Evolutionary conservation across 2,888 invertebrate genomes (phyloP), one percentile per base, ranked within the genome.

Genomic region (Conops quadrifasciatus): DNA sequence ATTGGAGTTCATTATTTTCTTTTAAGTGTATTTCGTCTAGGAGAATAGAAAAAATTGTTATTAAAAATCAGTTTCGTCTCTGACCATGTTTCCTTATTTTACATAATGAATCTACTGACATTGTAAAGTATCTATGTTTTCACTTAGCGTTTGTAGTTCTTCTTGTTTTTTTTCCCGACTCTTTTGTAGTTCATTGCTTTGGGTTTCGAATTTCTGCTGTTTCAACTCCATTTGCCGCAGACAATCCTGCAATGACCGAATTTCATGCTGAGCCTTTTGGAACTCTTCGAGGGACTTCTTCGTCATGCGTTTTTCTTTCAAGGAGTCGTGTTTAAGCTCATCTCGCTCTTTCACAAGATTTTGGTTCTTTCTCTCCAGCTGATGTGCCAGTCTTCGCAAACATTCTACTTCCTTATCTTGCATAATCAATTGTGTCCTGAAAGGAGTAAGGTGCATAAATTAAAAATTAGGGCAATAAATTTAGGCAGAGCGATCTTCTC

Each of bases 401-500:
- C 82, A 82, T 70, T 80, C 82, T 49, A 84, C 67, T 71, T 85
- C 84, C 73, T 85, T 85, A 26, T 85, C 83, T 71, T 84, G 82
- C 0, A 82, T 84, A 63, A 77, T 78, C 60, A 83, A 13, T 71
- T 83, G 84, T 0, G 82, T 81, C 74, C 83, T 82, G 70, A 0
- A 70, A 9, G 5, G 15, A 62, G 30, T 9, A 28, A 62, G 9
- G 16, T n/a, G n/a, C n/a, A n/a, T n/a, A n/a, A n/a, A n/a, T n/a
- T 36, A 16, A 60, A 28, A 3, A 13, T 30, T 28, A 60, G 30
- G 5, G n/a, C n/a, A n/a, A n/a, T n/a, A n/a, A n/a, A n/a, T n/a
- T n/a, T n/a, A n/a, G n/a, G n/a, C n/a, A n/a, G n/a, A n/a, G n/a
- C n/a, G n/a, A n/a, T n/a, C n/a, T n/a, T n/a, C n/a, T n/a, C n/a